Conservation (phyloP, 2,797 vertebrate genomes). For the Vultur gryphus region DNA sequence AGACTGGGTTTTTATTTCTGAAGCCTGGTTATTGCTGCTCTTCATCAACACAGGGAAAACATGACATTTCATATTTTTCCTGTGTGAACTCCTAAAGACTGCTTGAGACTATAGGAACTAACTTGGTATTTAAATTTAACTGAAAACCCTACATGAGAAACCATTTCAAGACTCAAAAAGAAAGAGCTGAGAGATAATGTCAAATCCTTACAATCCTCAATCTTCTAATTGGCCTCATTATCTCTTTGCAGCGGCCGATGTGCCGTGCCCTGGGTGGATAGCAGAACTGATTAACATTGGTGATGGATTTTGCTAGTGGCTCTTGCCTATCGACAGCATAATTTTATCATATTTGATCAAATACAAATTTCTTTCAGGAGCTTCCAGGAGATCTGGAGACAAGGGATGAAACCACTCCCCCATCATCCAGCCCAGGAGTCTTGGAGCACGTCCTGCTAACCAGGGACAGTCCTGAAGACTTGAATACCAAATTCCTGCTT, state of each 20-base stretch:
- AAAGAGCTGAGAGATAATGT: not conserved
- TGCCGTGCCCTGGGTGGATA: not conserved
- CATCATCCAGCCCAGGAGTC: not conserved
- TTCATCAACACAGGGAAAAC: not conserved
- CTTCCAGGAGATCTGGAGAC: not conserved
- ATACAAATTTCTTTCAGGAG: not conserved
- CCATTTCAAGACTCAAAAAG: not conserved
- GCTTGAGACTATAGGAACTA: not conserved
- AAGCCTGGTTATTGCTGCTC: not conserved
- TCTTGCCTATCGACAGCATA: not conserved
- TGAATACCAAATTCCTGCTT: not conserved
- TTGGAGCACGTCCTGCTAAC: not conserved
- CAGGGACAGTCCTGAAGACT: not conserved
- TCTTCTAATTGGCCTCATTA: not conserved
- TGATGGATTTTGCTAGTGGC: not conserved
- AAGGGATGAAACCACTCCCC: not conserved
- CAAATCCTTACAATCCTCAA: not conserved
- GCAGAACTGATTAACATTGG: not conserved
- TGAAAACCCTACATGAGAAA: not conserved
- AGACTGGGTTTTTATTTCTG: not conserved
- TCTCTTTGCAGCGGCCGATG: accelerated
- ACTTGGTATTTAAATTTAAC: not conserved
- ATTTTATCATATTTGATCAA: not conserved
- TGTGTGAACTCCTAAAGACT: not conserved
- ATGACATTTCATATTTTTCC: not conserved